Percentiles rank a stretch among this genome's conserved stretches.
phyloP scores from a whole-genome alignment of 2,888 invertebrate species.

The Chaitophorus viminalis region DNA sequence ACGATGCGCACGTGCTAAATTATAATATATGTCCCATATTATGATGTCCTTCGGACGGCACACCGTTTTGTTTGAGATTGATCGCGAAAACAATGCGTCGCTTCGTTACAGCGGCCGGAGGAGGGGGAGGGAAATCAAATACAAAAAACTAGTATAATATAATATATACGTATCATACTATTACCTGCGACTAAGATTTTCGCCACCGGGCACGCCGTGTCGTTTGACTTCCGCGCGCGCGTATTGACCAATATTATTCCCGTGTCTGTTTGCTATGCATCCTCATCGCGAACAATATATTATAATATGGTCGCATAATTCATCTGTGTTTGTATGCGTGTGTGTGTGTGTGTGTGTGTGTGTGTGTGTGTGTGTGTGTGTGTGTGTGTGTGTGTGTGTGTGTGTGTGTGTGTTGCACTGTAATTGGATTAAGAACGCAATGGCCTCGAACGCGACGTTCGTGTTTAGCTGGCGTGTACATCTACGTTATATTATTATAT shows the following conservation, averaged over 20 bases:
- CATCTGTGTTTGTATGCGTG: too few species aligned
- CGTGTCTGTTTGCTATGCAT: constrained; percentile 9
- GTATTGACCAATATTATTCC: not conserved
- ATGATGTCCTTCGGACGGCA: constrained; percentile 10
- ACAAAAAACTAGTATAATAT: not conserved
- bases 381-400: not conserved
- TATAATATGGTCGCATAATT: too few species aligned
- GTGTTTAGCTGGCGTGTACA: too few species aligned
- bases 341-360: not conserved
- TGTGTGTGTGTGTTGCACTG: not conserved
- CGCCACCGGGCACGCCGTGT: not conserved
- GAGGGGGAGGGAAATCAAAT: not conserved
- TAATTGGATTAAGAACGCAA: constrained; percentile 26
- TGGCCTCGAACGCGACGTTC: constrained; percentile 39
- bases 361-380: not conserved
- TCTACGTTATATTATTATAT: too few species aligned
- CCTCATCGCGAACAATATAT: not conserved
- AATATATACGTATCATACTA: too few species aligned
- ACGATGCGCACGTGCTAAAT: not conserved
- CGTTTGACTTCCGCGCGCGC: constrained; percentile 29
- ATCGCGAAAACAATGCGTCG: constrained; percentile 21
- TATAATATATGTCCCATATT: too few species aligned
- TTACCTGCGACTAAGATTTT: not conserved
- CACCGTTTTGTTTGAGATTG: not conserved
- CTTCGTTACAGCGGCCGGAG: not conserved